Conservation (phyloP, 2,113 vertebrate genomes). For the Parus major region DNA sequence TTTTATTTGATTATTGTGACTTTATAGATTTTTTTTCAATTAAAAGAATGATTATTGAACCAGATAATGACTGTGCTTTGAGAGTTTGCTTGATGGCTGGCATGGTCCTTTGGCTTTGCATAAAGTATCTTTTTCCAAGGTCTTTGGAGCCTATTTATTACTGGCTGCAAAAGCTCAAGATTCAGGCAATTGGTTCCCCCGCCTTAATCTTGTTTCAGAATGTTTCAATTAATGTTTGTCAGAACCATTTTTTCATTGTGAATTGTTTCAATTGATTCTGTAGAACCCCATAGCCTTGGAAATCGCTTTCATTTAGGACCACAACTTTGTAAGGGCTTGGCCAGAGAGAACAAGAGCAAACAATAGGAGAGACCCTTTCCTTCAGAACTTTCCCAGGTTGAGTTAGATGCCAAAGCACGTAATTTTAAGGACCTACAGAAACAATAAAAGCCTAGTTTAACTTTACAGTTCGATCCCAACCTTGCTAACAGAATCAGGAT, state of each 20-base stretch:
- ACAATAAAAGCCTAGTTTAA: background rate
- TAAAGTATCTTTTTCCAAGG: background rate
- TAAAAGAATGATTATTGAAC: background rate
- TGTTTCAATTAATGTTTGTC: background rate
- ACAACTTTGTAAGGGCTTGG: background rate
- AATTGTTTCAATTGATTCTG: background rate
- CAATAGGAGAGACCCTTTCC: background rate
- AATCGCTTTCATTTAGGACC: background rate
- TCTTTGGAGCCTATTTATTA: background rate
- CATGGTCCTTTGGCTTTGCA: background rate
- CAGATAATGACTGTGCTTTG: background rate
- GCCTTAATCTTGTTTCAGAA: constrained; percentile 7
- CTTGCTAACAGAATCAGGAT: background rate
- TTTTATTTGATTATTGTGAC: background rate
- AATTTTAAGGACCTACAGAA: background rate
- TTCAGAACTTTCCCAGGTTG: background rate
- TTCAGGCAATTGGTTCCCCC: background rate
- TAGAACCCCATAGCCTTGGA: background rate
- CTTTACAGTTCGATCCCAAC: background rate
- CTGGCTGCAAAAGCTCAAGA: background rate
- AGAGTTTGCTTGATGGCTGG: background rate
- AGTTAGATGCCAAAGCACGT: background rate
- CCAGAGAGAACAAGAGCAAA: background rate
- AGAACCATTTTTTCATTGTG: background rate
- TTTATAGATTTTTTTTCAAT: background rate